A percentile compares a stretch with the other conserved stretches of the same genome.
phyloP scores from a whole-genome alignment of 92 coral and sea anemone species.

The Nematostella vectensis region DNA sequence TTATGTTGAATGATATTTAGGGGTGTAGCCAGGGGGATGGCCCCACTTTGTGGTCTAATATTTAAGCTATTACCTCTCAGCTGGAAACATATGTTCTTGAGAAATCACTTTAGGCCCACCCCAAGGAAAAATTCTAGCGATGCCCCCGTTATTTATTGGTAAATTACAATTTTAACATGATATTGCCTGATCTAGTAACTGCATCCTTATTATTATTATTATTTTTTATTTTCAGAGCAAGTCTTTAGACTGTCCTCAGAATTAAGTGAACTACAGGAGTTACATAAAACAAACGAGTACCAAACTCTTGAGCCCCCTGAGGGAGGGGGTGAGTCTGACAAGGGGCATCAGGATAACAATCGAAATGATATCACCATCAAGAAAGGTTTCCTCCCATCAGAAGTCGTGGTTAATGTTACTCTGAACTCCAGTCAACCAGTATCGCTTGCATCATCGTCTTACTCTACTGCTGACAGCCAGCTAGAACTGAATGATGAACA shows the following conservation, averaged over 20 bases:
- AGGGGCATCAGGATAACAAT: not conserved
- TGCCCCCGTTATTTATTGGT: no score
- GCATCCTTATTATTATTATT: no score
- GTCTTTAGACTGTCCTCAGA: slow-evolving; percentile 51
- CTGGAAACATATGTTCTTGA: no score
- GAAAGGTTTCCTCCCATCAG: slow-evolving; percentile 1
- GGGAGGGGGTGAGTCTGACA: no score
- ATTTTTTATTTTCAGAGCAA: slow-evolving; percentile 32
- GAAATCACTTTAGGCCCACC: no score
- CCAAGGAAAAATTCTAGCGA: no score
- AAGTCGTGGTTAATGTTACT: not conserved
- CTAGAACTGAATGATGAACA: not conserved
- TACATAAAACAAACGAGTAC: slow-evolving; percentile 15
- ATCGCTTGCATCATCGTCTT: slow-evolving; percentile 7
- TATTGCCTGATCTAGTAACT: no score
- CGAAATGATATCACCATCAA: not conserved
- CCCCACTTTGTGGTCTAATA: no score
- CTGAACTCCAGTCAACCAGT: slow-evolving; percentile 1
- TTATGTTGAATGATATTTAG: no score
- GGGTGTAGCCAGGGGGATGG: no score
- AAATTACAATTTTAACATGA: no score
- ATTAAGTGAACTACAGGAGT: slow-evolving; percentile 17
- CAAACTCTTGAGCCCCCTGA: slow-evolving; percentile 37
- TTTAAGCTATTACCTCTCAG: no score
- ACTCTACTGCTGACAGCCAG: slow-evolving; percentile 7